Evolutionary conservation across 2,113 vertebrate genomes (phyloP), one percentile per base, ranked within the genome.

Genomic region (Ameiurus melas): DNA sequence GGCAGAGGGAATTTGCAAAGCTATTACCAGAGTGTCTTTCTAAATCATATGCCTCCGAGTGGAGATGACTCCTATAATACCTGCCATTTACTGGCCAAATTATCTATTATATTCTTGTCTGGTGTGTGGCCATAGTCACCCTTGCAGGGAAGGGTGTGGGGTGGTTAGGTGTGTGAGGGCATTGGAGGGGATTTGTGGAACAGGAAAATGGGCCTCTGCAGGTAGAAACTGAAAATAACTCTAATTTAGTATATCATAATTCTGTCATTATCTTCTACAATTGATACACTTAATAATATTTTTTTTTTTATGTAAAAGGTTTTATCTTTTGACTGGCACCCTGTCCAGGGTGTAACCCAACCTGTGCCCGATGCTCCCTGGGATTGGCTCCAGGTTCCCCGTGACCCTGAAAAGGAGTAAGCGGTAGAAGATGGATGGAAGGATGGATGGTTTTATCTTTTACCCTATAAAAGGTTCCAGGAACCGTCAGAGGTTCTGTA

Each of bases 1-100:
- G 92, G 86, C 91, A 92, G 91, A 90, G 87, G 90, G 92, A 94
- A 95, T 95, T 94, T 96, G 91, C 88, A 92, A 91, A 92, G 88
- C 93, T 93, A 91, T 92, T 96, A 91, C 83, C 83, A 89, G 85
- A 85, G 90, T 94, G 92, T 90, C 87, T 90, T 90, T 94, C 88
- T 92, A 92, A 96, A 93, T 93, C 92, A 91, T 87, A 90, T 87
- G 89, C 89, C 88, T 89, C 86, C 58, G 70, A 85, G 83, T 84
- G 86, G 82, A 89, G 90, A 92, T 88, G 90, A 89, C 89, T 89
- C 89, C 91, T 85, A 88, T 91, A 91, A 92, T 90, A 91, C 90
- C 90, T 92, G 91, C 90, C 90, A 91, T 92, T 92, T 92, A 92
- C 90, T 84, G 85, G 58, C 87, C 89, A 92, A 91, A 92, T 92